A percentile compares a stretch with the other conserved stretches of the same genome.
Evolutionary conservation across 2,888 invertebrate species (phyloP).

Genomic region (Drosophila antonietae): DNA sequence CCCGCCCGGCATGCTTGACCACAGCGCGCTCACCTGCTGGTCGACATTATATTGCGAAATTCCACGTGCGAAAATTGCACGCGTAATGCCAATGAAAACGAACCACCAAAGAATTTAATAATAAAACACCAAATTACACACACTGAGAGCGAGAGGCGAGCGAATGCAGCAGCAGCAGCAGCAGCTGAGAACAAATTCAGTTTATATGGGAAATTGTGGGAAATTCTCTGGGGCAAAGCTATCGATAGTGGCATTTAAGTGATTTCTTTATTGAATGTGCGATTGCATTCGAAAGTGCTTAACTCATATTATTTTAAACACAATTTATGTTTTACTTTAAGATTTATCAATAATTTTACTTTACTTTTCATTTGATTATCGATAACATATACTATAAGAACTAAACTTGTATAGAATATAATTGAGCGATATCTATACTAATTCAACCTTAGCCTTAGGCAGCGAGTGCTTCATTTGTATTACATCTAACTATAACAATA

Average conservation of each 20-base stretch:
- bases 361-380: no score
- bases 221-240: slow-evolving; percentile 10
- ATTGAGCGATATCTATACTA: no score
- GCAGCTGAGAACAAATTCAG: not conserved
- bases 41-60: slow-evolving; percentile 72
- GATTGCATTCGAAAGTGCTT: not conserved
- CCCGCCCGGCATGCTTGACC: not conserved
- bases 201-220: not conserved
- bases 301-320: no score
- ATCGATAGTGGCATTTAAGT: not conserved
- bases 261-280: not conserved
- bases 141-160: not conserved
- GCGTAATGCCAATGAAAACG: slow-evolving; percentile 69
- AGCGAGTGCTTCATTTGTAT: no score
- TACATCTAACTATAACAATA: no score
- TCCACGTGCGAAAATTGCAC: slow-evolving; percentile 73
- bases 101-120: slow-evolving; percentile 66
- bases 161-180: not conserved
- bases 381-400: no score
- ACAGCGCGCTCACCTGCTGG: slow-evolving; percentile 12
- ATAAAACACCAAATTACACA: slow-evolving; percentile 32
- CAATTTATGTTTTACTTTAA: no score
- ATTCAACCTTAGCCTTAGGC: no score
- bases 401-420: no score
- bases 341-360: no score